Conservation (phyloP, 2,888 invertebrate genomes). For the Pyrrhosoma nymphula region DNA sequence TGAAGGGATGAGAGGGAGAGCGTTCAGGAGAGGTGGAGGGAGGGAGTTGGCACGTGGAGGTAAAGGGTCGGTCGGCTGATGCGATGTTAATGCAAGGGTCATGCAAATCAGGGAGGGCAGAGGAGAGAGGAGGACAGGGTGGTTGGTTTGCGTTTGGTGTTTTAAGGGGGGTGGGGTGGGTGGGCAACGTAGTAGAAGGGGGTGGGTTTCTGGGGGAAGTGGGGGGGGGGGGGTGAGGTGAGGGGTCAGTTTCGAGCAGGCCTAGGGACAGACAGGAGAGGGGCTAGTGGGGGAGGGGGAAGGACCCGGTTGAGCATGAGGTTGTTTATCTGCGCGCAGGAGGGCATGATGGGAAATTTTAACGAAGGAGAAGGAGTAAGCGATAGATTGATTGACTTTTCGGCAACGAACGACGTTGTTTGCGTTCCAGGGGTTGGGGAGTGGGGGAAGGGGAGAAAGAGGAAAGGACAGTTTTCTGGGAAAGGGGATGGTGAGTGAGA, state of each 20-base stretch:
- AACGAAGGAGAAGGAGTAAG: slow-evolving; percentile 58
- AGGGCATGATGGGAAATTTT: slow-evolving; percentile 66
- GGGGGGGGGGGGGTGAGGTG: background rate
- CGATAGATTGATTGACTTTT: slow-evolving; percentile 65
- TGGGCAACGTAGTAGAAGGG: too few relatives aligned
- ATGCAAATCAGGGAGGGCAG: slow-evolving; percentile 57
- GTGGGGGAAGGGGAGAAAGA: too few relatives aligned
- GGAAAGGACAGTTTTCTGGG: too few relatives aligned
- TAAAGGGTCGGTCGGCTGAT: slow-evolving; percentile 33
- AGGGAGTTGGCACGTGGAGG: background rate
- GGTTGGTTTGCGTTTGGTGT: too few relatives aligned
- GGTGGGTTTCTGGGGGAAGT: background rate
- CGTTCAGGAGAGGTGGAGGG: background rate
- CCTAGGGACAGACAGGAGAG: background rate
- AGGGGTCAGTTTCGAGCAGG: background rate
- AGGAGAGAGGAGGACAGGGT: background rate
- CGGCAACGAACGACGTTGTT: slow-evolving; percentile 53
- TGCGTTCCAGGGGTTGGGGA: background rate
- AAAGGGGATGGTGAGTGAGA: too few relatives aligned
- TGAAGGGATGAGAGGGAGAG: background rate
- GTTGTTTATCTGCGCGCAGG: slow-evolving; percentile 57
- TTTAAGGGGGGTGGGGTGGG: background rate
- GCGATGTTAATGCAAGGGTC: slow-evolving; percentile 64
- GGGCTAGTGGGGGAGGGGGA: background rate
- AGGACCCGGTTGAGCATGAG: slow-evolving; percentile 14